A percentile compares a stretch with the other conserved stretches of the same genome.
These are phyloP conservation scores for Bombyx mori DNA, from an alignment of 1,140 invertebrate genomes.

Conservation along the genomic window DNA sequence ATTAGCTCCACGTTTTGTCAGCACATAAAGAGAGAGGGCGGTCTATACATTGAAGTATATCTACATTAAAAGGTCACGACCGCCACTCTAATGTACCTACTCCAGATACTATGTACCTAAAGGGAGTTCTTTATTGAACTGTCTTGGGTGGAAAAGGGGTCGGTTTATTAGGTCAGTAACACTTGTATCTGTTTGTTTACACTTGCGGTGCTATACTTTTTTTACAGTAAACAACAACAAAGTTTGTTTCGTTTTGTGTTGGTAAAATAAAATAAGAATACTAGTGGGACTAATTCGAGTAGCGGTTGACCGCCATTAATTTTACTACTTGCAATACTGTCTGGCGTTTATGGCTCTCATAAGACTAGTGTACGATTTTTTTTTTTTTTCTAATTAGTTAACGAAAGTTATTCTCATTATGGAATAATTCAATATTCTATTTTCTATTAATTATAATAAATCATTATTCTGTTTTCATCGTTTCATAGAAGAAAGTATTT, in stretches of 20 bases:
- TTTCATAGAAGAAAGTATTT: too few species aligned
- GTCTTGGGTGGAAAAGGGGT: conserved; percentile 65
- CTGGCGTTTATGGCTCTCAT: too few species aligned
- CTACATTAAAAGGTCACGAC: conserved; percentile 67
- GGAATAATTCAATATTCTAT: too few species aligned
- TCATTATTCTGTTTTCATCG: too few species aligned
- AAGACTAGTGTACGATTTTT: too few species aligned
- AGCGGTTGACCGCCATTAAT: too few species aligned
- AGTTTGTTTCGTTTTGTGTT: not conserved
- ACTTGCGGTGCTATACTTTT: conserved; percentile 9
- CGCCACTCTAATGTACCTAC: conserved; percentile 56
- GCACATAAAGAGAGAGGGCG: conserved; percentile 43
- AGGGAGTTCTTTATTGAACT: conserved; percentile 67
- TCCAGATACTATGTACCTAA: conserved; percentile 58
- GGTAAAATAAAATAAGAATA: too few species aligned
- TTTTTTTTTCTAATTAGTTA: too few species aligned
- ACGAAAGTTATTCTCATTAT: too few species aligned
- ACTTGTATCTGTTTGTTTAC: conserved; percentile 64
- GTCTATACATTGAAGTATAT: conserved; percentile 50
- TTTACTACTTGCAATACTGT: too few species aligned
- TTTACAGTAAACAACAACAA: not conserved
- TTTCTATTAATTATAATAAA: too few species aligned
- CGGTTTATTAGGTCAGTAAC: conserved; percentile 69
- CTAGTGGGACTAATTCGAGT: too few species aligned
- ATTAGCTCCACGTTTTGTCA: conserved; percentile 39